Evolutionary conservation across 2,797 vertebrate genomes (phyloP).

Genomic region (Tokudaia tokunoshimensis): DNA sequence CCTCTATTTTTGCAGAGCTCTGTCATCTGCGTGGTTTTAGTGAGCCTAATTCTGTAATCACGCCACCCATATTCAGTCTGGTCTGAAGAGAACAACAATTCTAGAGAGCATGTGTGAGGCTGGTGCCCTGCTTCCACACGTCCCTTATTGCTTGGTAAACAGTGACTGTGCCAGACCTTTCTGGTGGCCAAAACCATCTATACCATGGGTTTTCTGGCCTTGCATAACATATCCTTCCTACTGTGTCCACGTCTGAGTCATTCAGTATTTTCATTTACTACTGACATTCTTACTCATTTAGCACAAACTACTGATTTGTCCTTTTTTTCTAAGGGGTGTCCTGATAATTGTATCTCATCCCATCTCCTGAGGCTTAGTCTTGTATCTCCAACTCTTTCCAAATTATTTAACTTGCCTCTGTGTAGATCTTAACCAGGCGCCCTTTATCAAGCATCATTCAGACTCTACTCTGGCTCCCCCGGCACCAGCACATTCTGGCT

Average conservation of each 20-base stretch:
- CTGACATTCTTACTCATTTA: neutral
- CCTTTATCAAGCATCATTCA: neutral
- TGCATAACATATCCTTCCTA: too few relatives aligned
- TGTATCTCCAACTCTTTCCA: neutral
- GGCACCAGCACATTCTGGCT: fast-evolving
- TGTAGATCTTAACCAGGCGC: neutral
- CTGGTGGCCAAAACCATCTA: neutral
- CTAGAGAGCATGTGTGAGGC: too few relatives aligned
- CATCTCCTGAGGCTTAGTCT: neutral
- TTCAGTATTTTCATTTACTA: neutral
- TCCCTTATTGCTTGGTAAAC: neutral
- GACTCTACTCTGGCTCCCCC: neutral
- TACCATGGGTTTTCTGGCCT: neutral
- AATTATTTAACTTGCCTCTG: neutral
- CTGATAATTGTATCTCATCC: neutral
- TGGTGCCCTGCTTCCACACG: fast-evolving
- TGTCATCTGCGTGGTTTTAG: neutral
- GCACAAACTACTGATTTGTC: neutral
- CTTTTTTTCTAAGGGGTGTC: neutral
- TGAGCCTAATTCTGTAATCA: neutral
- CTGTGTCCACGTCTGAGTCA: neutral
- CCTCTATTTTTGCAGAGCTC: neutral
- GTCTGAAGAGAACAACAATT: neutral
- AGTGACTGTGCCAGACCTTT: neutral
- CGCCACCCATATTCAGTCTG: fast-evolving